Base-by-base conservation (phyloP, 2,113 vertebrate species). In the Eudyptes chrysolophus region DNA sequence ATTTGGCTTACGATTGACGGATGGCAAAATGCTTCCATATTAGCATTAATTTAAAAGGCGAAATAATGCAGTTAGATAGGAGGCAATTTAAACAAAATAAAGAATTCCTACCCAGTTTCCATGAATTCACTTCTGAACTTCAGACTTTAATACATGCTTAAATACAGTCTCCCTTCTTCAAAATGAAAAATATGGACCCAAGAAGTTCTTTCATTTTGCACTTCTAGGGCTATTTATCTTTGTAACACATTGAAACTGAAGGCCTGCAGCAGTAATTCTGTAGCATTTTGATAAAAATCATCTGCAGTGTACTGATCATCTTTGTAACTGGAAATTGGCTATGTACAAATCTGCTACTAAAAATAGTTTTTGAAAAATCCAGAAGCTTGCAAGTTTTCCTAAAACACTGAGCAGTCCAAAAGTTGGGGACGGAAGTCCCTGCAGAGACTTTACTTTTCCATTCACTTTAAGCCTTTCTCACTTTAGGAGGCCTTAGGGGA, bases 241-340 rank as follows among this genome's bases (percentile, higher is more conserved):
- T 29, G 9, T 60, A 83, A 55, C 18, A 21, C 12, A 11, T 40
- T 16, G 52, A 92, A 55, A 61, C 46, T 36, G n/a, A 38, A 78
- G 17, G 22, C 25, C 48, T 46, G 26, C 57, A 60, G 32, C 30
- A 62, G 15, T 36, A 74, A 34, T 44, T 60, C 22, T 62, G 16
- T 36, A 72, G 22, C 34, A 49, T 87, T 87, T 89, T 91, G 30
- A 74, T 78, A 87, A 80, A 89, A 95, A 34, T 81, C 11, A 48
- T 20, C 32, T 57, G 40, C 26, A 74, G 3, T 22, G 10, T 51
- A 65, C 14, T n/a, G 12, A 19, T 76, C 36, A 14, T 61, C 58
- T 83, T 84, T 66, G 69, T 66, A 51, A 48, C 36, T 80, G 12
- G 12, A 81, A 77, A 58, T 27, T 1, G 66, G 25, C 21, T n/a